Base-by-base conservation (phyloP, 2,888 invertebrate genomes). In the Synanthedon myopaeformis region DNA sequence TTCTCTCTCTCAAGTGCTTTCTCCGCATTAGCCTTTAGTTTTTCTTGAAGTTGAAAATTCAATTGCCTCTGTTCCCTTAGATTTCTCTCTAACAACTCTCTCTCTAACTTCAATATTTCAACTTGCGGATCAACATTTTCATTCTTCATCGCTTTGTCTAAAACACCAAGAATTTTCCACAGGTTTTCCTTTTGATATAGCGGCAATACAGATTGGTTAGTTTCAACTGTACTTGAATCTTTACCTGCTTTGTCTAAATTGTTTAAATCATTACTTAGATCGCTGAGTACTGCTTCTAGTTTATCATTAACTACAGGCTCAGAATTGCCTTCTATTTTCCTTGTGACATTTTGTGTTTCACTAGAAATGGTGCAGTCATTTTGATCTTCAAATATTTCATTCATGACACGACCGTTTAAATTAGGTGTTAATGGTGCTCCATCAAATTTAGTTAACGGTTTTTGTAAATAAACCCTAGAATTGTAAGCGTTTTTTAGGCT, bases 401-500 rank as follows among this genome's bases (percentile, higher is more conserved):
- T 81, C 76, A 87, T 82, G 8, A 86, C 63, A 70, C 82, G 83
- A 10, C 80, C 74, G 28, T 82, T 83, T 0, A 74, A 68, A 3
- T 80, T 59, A 0, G 73, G 64, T 63, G 17, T 17, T 12, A 17
- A 10, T 19, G 49, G 49, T 45, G 49, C 4, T 12, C 79, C 82
- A 0, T 61, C 55, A 13, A 67, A 50, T 52, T 64, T 68, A 54
- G 74, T 71, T 0, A 67, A 55, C 0, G 75, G 71, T 57, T 79
- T 82, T 19, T 74, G 82, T 4, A 63, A 35, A 45, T 45, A 45
- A 3, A 14, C 45, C 45, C 45, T 12, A 13, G 45, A 67, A 51
- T 69, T 75, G 57, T 88, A 88, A 2, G 83, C 88, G 62, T 78
- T 80, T 58, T 85, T 88, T 4, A 88, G 61, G 52, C 82, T 85